These are phyloP conservation scores for Papilio machaon DNA, from an alignment of 1,140 invertebrate genomes.

Conservation along the genomic window DNA sequence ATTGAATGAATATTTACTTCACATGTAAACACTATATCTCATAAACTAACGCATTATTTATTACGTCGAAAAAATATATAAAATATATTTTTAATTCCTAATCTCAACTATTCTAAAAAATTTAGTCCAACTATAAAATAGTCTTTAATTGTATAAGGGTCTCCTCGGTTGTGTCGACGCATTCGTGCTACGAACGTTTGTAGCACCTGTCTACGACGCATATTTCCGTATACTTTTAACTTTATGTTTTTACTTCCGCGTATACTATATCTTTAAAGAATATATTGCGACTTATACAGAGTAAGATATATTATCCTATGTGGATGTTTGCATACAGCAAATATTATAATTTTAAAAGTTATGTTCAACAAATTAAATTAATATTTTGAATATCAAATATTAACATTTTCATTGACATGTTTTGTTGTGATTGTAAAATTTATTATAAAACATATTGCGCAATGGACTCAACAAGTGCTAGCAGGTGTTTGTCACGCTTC, in stretches of 20 bases:
- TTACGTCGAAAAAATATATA: background rate
- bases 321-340: too few species aligned
- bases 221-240: background rate
- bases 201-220: constrained; percentile 17
- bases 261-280: background rate
- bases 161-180: background rate
- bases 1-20: background rate
- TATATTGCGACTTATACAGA: too few species aligned
- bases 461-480: background rate
- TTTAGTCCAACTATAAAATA: background rate
- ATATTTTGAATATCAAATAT: background rate
- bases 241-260: background rate
- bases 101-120: background rate
- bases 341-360: background rate
- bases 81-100: background rate
- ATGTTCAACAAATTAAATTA: background rate
- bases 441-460: background rate
- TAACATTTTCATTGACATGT: background rate
- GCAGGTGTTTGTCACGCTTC: constrained; percentile 46
- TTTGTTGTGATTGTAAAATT: background rate
- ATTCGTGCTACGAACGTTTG: constrained; percentile 1
- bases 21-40: background rate
- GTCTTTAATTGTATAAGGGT: background rate
- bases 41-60: background rate
- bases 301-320: background rate